Base-by-base conservation (phyloP, 53 echinoderm and acorn worm genomes). In the Echinometra lucunter region DNA sequence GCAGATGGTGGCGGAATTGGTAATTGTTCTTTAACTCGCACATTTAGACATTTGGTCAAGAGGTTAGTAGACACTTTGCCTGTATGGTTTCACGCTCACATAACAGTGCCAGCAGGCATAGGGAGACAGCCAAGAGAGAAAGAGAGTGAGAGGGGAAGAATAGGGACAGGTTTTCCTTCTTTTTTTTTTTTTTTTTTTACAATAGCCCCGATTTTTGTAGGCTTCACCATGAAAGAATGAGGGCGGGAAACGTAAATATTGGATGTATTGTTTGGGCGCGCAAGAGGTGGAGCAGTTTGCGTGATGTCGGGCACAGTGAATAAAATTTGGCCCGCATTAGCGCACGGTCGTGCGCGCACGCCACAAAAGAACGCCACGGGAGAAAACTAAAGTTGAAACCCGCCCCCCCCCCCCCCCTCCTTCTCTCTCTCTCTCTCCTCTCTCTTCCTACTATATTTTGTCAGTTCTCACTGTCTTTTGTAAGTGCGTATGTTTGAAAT, bases 341-440 rank as follows among this genome's bases (percentile, higher is more conserved):
- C 92, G 72, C 92, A 92, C 92, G 92, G 92, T 92, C 92, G 92
- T 74, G 92, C 92, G 92, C 92, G 92, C 92, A 92, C 92, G n/a
- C 44, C 44, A 92, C 92, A 92, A 92, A 45, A 67, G 92, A 67
- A 45, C 57, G 60, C 90, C 58, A 40, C 90, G 35, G 49, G 88
- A 49, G 88, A 49, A 88, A 88, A 49, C 47, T 28, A 55, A 88
- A 55, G 88, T 88, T 56, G 88, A 88, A 88, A 49, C 53, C 49
- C 3, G 5, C 45, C 44, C 3, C 35, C 45, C 25, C 4, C 27
- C 10, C 53, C 4, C 4, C 27, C 10, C 53, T 4, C 5, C 4
- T 13, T 53, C 53, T 42, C 83, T 83, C 45, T 82, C 44, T 45
- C 45, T 42, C 42, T 82, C 45, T 45, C n/a, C 32, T n/a, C 83